These are phyloP conservation scores for Crossocerus cetratus DNA, from an alignment of 2,888 invertebrate species.

Conservation along the genomic window DNA sequence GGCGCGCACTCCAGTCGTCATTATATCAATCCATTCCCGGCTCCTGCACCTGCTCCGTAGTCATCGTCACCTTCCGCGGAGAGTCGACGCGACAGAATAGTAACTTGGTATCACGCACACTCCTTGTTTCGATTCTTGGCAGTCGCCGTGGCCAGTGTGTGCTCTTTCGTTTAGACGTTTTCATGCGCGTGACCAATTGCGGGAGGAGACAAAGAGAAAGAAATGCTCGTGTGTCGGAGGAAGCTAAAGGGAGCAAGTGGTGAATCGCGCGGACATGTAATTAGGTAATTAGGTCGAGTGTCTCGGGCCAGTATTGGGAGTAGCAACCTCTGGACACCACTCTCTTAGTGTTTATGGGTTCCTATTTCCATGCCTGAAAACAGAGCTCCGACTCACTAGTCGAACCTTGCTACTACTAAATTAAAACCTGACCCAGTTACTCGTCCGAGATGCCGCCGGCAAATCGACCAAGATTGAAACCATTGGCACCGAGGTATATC, in stretches of 20 bases:
- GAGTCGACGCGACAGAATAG: background rate
- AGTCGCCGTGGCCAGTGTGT: no score
- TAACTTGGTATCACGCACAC: background rate
- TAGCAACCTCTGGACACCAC: constrained; percentile 27
- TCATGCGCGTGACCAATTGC: no score
- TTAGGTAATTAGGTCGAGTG: constrained; percentile 58
- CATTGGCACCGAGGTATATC: no score
- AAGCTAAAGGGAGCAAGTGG: constrained; percentile 21
- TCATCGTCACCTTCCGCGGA: background rate
- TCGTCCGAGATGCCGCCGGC: constrained; percentile 14
- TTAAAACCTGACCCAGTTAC: constrained; percentile 52
- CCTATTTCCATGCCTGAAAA: constrained; percentile 55
- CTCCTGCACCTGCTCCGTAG: background rate
- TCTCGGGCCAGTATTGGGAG: constrained; percentile 34
- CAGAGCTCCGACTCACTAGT: constrained; percentile 56
- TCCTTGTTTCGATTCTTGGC: no score
- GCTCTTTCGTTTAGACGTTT: no score
- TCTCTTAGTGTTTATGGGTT: constrained; percentile 44
- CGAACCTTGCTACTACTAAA: constrained; percentile 50
- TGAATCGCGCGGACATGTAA: constrained; percentile 31
- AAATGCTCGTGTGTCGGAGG: background rate
- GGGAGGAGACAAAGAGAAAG: background rate
- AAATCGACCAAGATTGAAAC: constrained; percentile 10
- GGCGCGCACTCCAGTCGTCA: background rate
- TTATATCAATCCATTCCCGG: background rate